Evolutionary conservation across 2,113 vertebrate genomes (phyloP), one percentile per base, ranked within the genome.

Genomic region (Paradisaea rubra): DNA sequence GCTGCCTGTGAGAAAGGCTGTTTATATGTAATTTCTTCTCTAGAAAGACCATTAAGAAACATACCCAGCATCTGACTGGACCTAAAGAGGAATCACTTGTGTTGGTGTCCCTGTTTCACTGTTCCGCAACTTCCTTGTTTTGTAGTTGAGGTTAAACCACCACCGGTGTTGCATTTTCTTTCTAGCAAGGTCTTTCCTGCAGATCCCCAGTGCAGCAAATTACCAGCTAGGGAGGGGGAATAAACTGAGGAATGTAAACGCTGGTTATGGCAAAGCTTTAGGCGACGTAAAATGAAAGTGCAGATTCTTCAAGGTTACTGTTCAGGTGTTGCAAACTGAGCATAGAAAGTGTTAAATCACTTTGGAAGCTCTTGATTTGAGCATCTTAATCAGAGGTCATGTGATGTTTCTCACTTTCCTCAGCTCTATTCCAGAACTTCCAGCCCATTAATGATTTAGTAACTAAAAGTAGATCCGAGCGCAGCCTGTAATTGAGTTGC

Each of bases 101-200:
- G 24, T 42, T 49, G 27, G 41, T 10, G 72, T 41, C 59, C 54
- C 56, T 47, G 5, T 74, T 86, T 63, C 17, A 3, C 82, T 60
- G 45, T 57, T 74, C 69, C 0, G 1, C 88, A 83, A 23, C 82
- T 93, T 97, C 86, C 95, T 49, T 53, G 44, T 81, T 95, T 61
- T 49, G 31, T 14, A 78, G 44, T 52, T 90, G 89, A 93, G 88
- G 92, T 96, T 95, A 86, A 95, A 78, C 86, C 73, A 70, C 56
- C 41, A 28, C 42, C 31, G 64, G 16, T 60, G 64, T 70, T 91
- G 76, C 64, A 37, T 83, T 68, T 93, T 74, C 82, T 86, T 93
- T 95, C 72, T 86, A 81, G 35, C 49, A 79, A 94, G 18, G 44
- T 45, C 63, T 71, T 81, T 83, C 49, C 25, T 88, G 60, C 68